These are phyloP conservation scores for Micrastur ruficollis DNA, from an alignment of 2,797 vertebrate genomes.

Conservation along the genomic window DNA sequence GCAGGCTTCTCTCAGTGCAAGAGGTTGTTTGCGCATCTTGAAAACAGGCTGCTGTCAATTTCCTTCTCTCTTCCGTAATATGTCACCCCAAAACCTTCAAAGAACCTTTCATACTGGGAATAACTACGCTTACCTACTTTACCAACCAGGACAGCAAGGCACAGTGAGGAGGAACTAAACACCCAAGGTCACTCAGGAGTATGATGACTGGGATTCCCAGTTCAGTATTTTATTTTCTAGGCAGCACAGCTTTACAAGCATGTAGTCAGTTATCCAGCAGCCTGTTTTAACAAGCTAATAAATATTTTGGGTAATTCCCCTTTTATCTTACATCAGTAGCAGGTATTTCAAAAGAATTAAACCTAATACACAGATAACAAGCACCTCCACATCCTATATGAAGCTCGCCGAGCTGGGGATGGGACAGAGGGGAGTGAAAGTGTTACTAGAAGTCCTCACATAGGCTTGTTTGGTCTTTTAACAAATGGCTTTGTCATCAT, in stretches of 20 bases:
- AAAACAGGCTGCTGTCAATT: not conserved
- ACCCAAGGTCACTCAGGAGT: not conserved
- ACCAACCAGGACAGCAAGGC: not conserved
- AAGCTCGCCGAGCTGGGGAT: not conserved
- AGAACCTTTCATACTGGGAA: not conserved
- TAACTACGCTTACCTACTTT: not conserved
- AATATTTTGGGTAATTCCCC: not conserved
- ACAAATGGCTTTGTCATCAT: not conserved
- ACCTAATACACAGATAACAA: not conserved
- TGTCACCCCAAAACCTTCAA: not conserved
- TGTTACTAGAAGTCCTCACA: not conserved
- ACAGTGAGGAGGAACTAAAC: not conserved
- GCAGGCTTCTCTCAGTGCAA: not conserved
- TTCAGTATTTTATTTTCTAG: not conserved
- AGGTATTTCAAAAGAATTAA: not conserved
- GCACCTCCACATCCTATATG: not conserved
- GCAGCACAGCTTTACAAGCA: not conserved
- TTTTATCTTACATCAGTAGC: not conserved
- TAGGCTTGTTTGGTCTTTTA: not conserved
- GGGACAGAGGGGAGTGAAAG: not conserved
- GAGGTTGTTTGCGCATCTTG: rapidly evolving
- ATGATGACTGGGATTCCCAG: not conserved
- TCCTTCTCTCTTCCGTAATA: not conserved
- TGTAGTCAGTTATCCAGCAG: not conserved
- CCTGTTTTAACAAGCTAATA: not conserved